These are phyloP conservation scores for Malurus leucopterus DNA, from an alignment of 2,797 vertebrate genomes.

Conservation along the genomic window DNA sequence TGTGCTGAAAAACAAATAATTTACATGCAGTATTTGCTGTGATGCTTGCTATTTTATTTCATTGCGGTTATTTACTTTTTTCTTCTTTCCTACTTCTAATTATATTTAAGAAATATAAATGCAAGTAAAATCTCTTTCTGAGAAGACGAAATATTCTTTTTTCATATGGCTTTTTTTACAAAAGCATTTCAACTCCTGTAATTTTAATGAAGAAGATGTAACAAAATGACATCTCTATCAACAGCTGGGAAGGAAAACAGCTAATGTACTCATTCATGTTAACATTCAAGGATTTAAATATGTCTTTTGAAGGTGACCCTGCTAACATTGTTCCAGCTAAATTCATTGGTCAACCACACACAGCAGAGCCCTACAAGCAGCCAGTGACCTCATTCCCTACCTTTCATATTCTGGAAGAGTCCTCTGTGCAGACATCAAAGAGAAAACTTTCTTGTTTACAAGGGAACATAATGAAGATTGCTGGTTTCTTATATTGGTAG, in stretches of 20 bases:
- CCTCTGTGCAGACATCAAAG: background rate
- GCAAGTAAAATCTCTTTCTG: background rate
- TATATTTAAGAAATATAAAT: background rate
- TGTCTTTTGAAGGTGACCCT: background rate
- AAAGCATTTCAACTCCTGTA: background rate
- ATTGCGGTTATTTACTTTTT: background rate
- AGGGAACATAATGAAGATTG: background rate
- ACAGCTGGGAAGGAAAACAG: background rate
- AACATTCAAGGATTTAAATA: background rate
- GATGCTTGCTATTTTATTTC: background rate
- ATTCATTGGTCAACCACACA: background rate
- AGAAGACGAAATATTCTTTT: background rate
- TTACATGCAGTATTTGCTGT: background rate
- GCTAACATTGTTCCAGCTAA: background rate
- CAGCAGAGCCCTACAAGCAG: background rate
- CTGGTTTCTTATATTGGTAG: background rate
- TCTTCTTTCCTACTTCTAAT: background rate
- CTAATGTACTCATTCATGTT: background rate
- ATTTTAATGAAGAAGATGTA: background rate
- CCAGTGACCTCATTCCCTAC: background rate
- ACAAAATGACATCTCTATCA: background rate
- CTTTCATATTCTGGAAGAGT: background rate
- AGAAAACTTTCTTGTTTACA: background rate
- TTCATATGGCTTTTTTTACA: background rate
- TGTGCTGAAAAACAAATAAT: background rate